Base-by-base conservation (phyloP, 2,113 vertebrate species). In the Machaerirhynchus nigripectus region DNA sequence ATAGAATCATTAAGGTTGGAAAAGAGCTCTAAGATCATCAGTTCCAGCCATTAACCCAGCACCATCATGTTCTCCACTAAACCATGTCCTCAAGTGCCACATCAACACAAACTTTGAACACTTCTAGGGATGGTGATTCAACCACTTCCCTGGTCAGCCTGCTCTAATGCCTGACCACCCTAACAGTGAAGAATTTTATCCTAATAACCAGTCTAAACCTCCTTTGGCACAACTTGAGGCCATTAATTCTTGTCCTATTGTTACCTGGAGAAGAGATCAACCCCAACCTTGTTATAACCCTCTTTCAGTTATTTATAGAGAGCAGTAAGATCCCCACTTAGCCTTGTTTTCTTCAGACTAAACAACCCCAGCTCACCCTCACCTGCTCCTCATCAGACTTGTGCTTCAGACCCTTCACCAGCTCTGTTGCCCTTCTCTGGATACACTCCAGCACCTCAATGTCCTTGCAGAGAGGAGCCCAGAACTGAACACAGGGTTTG, bases 401-500 rank as follows among this genome's bases (percentile, higher is more conserved):
- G 35, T 15, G 7, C 14, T 73, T 17, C 35, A 50, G 42, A 37
- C 1, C 31, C 14, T 35, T 42, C 31, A 4, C 14, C 9, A 46
- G 35, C 67, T 33, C 13, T 0, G 0, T 10, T 44, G 31, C 26
- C 11, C 21, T 73, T 50, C 26, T 31, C 26, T 28, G 42, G 31
- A 57, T 14, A 4, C 4, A 0, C 2, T 33, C 14, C 42, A 27
- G 14, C 7, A 3, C 13, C 31, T 56, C 57, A 7, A 1, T 10
- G 35, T 53, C 23, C 24, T 15, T n/a, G 19, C 9, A 26, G 49
- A 3, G 28, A 40, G 15, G 9, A 16, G 5, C 10, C 16, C 56
- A 21, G 26, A 71, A 26, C 6, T 18, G 56, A 14, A 9, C 10
- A 1, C 40, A 47, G 65, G 5, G 21, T 21, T 79, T 11, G 13